Percentiles rank a stretch among this genome's conserved stretches.
Evolutionary conservation across 2,797 vertebrate species (phyloP).

Genomic region (Pangasius macronema): DNA sequence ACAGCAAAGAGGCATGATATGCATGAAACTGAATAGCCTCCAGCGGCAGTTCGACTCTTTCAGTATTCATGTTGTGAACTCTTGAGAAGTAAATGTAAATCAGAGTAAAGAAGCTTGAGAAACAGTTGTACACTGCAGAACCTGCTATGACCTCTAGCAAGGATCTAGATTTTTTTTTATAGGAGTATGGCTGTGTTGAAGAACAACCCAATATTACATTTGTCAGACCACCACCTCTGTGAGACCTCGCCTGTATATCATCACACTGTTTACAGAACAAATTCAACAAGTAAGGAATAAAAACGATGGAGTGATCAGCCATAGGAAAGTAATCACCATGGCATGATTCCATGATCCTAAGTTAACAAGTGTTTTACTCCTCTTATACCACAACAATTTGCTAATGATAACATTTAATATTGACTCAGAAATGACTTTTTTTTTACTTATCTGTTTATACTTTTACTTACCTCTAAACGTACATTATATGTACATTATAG

Average conservation of each 20-base stretch:
- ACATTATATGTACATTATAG: no score
- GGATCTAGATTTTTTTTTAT: background rate
- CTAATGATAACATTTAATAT: no score
- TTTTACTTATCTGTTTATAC: no score
- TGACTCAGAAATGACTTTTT: no score
- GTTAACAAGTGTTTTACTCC: no score
- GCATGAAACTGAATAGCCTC: constrained; percentile 29
- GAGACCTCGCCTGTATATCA: background rate
- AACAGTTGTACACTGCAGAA: background rate
- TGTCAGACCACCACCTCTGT: background rate
- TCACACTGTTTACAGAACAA: background rate
- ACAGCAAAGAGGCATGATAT: constrained; percentile 20
- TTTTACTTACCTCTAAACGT: no score
- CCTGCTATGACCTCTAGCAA: background rate
- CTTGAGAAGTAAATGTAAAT: constrained; percentile 5
- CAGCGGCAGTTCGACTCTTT: background rate
- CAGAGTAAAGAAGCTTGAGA: background rate
- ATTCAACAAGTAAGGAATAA: background rate
- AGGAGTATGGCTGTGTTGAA: background rate
- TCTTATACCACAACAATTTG: no score
- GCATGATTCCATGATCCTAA: background rate
- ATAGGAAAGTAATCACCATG: background rate
- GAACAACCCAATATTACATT: background rate
- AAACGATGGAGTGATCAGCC: background rate
- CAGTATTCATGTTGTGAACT: background rate